Evolutionary conservation across 2,888 invertebrate species (phyloP), one percentile per base, ranked within the genome.

Genomic region (Chesias legatella): DNA sequence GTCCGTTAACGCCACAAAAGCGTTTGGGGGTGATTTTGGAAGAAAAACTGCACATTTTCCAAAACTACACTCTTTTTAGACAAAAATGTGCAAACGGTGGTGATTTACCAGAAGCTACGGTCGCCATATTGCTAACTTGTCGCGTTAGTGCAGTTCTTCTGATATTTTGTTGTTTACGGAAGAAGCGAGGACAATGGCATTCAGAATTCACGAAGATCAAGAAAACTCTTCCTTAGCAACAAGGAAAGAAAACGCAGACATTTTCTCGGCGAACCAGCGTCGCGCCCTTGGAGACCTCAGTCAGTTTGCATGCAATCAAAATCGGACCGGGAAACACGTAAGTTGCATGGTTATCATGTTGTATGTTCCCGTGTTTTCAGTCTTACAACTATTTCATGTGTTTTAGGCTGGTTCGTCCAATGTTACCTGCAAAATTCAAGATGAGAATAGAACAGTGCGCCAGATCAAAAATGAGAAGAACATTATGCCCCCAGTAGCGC

Each of bases 131-230:
- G 56, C 58, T 57, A 58, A 55, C 58, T 57, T 57, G 55, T 51
- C 61, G 60, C 63, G 59, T 58, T 52, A 48, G 52, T 52, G 48
- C 54, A 58, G 58, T 64, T 67, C 62, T 68, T 55, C 43, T 70
- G 54, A 53, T 63, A 67, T 52, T 63, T 62, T 71, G 59, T 51
- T 81, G 77, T 83, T 78, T 79, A 79, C 80, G 76, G 75, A 79
- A 73, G 60, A 62, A 73, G 64, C 70, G 55, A 62, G 33, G 29
- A 51, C 73, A 79, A 94, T 94, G 94, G 93, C 94, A 79, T 92
- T 94, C 78, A 90, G 92, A 80, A 92, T 94, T 68, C 92, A 92
- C 79, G 92, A 93, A 78, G 94, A 94, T 80, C 92, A 93, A 75
- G 94, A 94, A 82, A 95, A 95, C 79, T 85, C 91, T 58, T 72